phyloP scores from a whole-genome alignment of 2,888 invertebrate species.

The Tetrapedia diversipes region DNA sequence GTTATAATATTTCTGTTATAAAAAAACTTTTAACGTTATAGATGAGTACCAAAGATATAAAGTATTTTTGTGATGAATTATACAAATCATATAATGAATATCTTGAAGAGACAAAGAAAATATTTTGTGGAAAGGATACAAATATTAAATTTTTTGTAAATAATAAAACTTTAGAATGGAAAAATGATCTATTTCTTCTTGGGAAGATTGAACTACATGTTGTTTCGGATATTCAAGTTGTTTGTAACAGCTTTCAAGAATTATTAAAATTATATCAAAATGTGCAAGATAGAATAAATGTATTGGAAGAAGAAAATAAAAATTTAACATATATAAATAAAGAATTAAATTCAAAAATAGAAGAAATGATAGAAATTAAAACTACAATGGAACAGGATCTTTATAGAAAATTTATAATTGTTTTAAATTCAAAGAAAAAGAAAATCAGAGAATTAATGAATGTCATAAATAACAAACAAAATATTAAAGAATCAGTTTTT shows the following conservation, averaged over 20 bases:
- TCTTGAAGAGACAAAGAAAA: slow-evolving; percentile 60
- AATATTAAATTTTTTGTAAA: slow-evolving; percentile 67
- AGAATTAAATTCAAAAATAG: slow-evolving; percentile 53
- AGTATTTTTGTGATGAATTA: slow-evolving; percentile 51
- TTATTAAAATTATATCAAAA: slow-evolving; percentile 54
- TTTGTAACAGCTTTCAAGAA: slow-evolving; percentile 55
- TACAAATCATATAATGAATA: slow-evolving; percentile 61
- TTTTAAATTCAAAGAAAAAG: slow-evolving; percentile 74
- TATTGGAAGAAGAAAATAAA: slow-evolving; percentile 58
- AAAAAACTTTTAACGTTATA: slow-evolving; percentile 48
- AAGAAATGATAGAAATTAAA: slow-evolving; percentile 65
- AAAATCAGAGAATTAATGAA: slow-evolving; percentile 68
- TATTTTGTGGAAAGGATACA: slow-evolving; percentile 66
- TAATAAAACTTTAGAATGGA: slow-evolving; percentile 67
- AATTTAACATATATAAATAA: slow-evolving; percentile 34
- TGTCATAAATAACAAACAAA: slow-evolving; percentile 35
- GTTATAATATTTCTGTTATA: not conserved
- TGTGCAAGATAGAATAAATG: slow-evolving; percentile 23
- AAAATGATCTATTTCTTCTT: slow-evolving; percentile 65
- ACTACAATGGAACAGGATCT: slow-evolving; percentile 66
- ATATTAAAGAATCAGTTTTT: slow-evolving; percentile 9
- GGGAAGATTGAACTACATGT: slow-evolving; percentile 65
- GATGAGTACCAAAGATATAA: slow-evolving; percentile 59
- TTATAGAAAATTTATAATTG: slow-evolving; percentile 67
- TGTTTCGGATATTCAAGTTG: slow-evolving; percentile 48